phyloP scores from a whole-genome alignment of 2,113 vertebrate genomes.

The Tychaedon coryphoeus region DNA sequence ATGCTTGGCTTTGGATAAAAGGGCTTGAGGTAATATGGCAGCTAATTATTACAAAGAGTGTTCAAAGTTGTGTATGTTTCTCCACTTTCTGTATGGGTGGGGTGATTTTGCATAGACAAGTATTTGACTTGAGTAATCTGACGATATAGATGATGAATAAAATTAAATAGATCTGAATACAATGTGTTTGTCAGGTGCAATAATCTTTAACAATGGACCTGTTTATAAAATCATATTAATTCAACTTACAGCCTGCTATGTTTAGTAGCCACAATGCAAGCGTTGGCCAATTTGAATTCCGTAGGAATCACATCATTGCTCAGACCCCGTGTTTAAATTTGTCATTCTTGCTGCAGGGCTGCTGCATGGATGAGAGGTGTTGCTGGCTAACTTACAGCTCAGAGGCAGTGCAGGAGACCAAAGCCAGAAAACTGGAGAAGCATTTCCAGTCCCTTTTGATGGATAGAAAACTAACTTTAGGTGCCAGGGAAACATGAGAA shows the following conservation, averaged over 20 bases:
- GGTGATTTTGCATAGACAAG: background rate
- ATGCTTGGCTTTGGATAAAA: slow-evolving; percentile 78
- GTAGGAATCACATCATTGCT: background rate
- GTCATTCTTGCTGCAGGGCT: background rate
- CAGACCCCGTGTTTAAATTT: background rate
- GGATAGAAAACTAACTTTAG: background rate
- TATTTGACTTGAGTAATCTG: background rate
- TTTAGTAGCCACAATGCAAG: background rate
- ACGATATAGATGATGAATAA: background rate
- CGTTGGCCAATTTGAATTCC: background rate
- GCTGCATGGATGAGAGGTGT: background rate
- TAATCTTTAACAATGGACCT: background rate
- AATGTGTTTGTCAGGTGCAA: background rate
- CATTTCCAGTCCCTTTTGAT: background rate
- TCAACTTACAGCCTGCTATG: background rate
- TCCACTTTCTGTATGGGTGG: background rate
- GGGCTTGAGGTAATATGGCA: slow-evolving; percentile 73
- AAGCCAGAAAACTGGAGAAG: background rate
- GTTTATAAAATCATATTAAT: background rate
- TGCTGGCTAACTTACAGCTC: background rate
- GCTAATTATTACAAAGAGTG: background rate
- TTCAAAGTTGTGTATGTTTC: background rate
- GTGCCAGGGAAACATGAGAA: background rate
- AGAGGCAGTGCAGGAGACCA: background rate
- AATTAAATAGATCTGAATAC: background rate